Base-by-base conservation (phyloP, 1,140 invertebrate genomes). In the Heliconius melpomene region DNA sequence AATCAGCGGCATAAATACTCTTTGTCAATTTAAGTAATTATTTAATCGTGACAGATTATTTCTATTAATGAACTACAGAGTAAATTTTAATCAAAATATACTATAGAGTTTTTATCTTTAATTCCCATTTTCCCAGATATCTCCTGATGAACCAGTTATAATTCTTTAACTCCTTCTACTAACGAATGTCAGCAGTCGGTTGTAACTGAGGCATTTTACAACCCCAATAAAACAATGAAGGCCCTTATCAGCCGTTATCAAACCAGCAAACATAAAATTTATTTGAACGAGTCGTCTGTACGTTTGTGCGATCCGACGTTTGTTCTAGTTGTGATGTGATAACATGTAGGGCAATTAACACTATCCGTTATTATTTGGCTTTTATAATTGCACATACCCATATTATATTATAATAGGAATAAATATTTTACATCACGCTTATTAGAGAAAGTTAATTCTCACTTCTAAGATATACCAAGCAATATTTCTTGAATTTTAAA, bases 211-310 rank as follows among this genome's bases (percentile, higher is more conserved):
- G 77, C 86, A 84, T 81, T 91, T 94, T 93, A 94, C 88, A 89
- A 84, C 90, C 87, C 87, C 91, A 91, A 94, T 94, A 94, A 94
- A 94, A 94, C 92, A 93, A 94, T 94, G 89, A 91, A 88, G 86
- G 79, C 87, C 82, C 86, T 94, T 94, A 94, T 94, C 92, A 92
- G 79, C 72, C 83, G 86, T 90, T 91, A 92, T 93, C 91, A 93
- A 91, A 91, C 79, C 87, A 89, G 89, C 92, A 94, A 94, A 93
- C 90, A 94, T 89, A 83, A 87, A 91, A 88, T 91, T 87, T 93
- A 93, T 93, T 93, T 93, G 91, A 88, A 91, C 90, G 84, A 82
- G 87, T 86, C 87, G 88, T 86, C 79, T 88, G 85, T 88, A 87
- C 90, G 90, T 91, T 91, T 92, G 92, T 92, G 85, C 79, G 86